Conservation (phyloP, 2,113 vertebrate species). For the Mus spicilegus region DNA sequence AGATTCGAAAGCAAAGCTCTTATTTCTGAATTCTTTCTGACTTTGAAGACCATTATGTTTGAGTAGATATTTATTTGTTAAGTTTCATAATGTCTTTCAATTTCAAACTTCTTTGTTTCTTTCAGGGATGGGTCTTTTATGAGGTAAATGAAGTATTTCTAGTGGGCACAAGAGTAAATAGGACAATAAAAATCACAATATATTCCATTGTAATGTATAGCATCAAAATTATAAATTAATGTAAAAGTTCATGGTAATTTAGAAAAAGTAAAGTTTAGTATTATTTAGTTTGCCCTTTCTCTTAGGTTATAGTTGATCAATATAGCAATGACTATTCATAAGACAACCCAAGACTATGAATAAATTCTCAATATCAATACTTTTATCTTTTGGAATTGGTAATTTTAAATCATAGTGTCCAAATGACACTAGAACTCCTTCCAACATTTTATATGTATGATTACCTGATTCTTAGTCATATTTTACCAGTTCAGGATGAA, state of each 20-base stretch:
- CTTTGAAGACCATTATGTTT: neutral
- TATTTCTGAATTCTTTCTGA: neutral
- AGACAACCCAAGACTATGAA: neutral
- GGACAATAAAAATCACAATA: neutral
- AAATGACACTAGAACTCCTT: neutral
- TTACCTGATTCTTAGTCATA: neutral
- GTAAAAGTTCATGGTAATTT: neutral
- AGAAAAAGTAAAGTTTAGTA: neutral
- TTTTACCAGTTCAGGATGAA: neutral
- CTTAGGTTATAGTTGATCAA: neutral
- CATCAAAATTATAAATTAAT: neutral
- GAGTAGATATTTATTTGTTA: neutral
- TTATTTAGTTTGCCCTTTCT: neutral
- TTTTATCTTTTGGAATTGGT: neutral
- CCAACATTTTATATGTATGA: neutral
- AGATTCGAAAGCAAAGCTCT: neutral
- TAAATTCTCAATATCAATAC: neutral
- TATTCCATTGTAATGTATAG: neutral
- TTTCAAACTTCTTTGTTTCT: neutral
- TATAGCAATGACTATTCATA: neutral
- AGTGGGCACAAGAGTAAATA: neutral
- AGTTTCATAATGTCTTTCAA: neutral
- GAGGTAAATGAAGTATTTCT: neutral
- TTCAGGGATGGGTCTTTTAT: rapidly evolving
- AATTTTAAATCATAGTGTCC: neutral